Evolutionary conservation across 1,140 invertebrate genomes (phyloP), one percentile per base, ranked within the genome.

Genomic region (Drosophila trapezifrons): DNA sequence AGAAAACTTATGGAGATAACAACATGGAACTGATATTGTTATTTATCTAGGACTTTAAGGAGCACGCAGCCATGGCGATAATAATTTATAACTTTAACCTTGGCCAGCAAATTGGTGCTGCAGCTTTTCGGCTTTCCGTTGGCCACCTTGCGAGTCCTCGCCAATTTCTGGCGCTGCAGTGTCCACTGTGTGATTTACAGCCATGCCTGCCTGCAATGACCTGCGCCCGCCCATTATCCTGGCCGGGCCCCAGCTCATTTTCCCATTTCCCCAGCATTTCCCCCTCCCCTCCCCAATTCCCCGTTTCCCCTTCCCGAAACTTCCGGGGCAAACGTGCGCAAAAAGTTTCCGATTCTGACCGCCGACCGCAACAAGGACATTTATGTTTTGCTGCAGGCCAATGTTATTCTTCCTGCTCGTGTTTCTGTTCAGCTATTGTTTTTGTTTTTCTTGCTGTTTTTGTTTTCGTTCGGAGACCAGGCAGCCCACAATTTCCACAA

Each of bases 41-140:
- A 27, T 52, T 69, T 69, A 69, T 69, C 63, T 66, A 17, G 49
- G 42, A 32, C 37, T 32, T 40, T 10, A 52, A 25, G 46, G 32
- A 38, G 65, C 67, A 15, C 20, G 42, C 73, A 49, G 59, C 27
- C 58, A 76, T 25, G 38, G 20, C 62, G 55, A 66, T 65, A 56
- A 59, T 76, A 87, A 87, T 89, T 87, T 87, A 89, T 87, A 83
- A 79, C 78, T 89, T 74, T 87, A 69, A 85, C 75, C 75, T 77
- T 77, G 75, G 75, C 64, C 74, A 77, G 67, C 22, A 71, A 77
- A 78, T 77, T 63, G 47, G 18, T 47, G 64, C 35, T 57, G 65
- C 42, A 46, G 67, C 64, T 69, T 70, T 69, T 59, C 37, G 22
- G 29, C 49, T 47, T 70, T 70, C 38, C 65, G 45, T 38, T 29